Base-by-base conservation (phyloP, 2,888 invertebrate species). In the Melangyna quadrimaculata region DNA sequence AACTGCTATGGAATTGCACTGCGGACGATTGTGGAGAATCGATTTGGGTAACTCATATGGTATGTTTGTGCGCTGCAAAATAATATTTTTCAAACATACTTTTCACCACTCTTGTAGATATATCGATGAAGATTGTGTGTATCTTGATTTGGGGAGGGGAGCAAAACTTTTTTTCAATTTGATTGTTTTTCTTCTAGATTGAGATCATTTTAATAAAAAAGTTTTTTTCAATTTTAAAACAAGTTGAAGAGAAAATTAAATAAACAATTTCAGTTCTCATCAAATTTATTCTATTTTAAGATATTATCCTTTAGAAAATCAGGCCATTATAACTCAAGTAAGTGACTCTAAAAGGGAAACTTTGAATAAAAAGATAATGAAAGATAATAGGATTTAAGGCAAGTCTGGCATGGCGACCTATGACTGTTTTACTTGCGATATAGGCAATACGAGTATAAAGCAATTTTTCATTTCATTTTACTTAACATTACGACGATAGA, bases 11-110 rank as follows among this genome's bases (percentile, higher is more conserved):
- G 75, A 84, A 37, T 29, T 71, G 77, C 67, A 59, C n/a, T 70
- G 73, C 63, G 73, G 65, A 45, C 77, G 81, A 51, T 70, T 80
- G 51, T 86, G 86, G 86, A 77, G 73, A 48, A 81, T 86, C 43
- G 86, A 86, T 73, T 78, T 86, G 43, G 86, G 86, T 19, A 86
- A 81, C 55, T 81, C 72, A 40, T 59, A 70, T 78, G 86, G 86
- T 81, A 78, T 37, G 86, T 80, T n/a, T 24, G n/a, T 19, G 35
- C 17, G 12, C 61, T 22, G n/a, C 24, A 14, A 53, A 24, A 55
- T 29, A 69, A 63, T 65, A 73, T 32, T 48, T 24, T 9, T 40
- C 19, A 55, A 1, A 48, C 8, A 6, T 27, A 27, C 43, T 43
- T 5, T 10, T 65, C 19, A 17, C 8, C 19, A 45, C 29, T 27